A percentile compares a stretch with the other conserved stretches of the same genome.
Evolutionary conservation across 2,113 vertebrate genomes (phyloP).

Genomic region (Falcunculus frontatus): DNA sequence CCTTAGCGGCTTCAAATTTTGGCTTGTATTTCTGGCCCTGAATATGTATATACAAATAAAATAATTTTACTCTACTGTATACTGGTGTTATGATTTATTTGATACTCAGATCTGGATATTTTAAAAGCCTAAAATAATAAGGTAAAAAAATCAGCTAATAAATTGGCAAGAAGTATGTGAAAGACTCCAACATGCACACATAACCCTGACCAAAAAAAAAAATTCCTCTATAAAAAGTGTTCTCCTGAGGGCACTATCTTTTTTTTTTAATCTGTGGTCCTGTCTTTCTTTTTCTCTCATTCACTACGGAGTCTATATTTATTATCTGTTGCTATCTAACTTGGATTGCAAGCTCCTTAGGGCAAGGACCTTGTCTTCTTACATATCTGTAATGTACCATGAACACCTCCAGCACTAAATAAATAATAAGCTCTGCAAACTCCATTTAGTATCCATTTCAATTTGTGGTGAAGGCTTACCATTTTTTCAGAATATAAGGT

Average conservation of each 20-base stretch:
- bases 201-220: not conserved
- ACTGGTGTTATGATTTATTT: not conserved
- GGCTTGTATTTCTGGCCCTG: not conserved
- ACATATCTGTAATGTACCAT: not conserved
- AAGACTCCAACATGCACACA: not conserved
- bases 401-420: constrained; percentile 37
- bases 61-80: not conserved
- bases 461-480: constrained; percentile 36
- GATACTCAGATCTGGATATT: not conserved
- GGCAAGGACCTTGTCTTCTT: constrained; percentile 37
- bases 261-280: not conserved
- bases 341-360: constrained; percentile 31
- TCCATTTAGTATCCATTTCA: constrained; percentile 53
- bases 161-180: not conserved
- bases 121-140: not conserved
- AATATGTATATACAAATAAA: not conserved
- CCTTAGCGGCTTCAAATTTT: not conserved
- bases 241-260: not conserved
- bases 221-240: not conserved
- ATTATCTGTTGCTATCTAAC: constrained; percentile 37
- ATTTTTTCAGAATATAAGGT: not conserved
- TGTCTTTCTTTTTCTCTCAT: not conserved
- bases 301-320: constrained; percentile 7
- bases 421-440: constrained; percentile 38
- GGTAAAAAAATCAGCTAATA: not conserved